phyloP scores from a whole-genome alignment of 2,888 invertebrate genomes.

The Agonum fuliginosum region DNA sequence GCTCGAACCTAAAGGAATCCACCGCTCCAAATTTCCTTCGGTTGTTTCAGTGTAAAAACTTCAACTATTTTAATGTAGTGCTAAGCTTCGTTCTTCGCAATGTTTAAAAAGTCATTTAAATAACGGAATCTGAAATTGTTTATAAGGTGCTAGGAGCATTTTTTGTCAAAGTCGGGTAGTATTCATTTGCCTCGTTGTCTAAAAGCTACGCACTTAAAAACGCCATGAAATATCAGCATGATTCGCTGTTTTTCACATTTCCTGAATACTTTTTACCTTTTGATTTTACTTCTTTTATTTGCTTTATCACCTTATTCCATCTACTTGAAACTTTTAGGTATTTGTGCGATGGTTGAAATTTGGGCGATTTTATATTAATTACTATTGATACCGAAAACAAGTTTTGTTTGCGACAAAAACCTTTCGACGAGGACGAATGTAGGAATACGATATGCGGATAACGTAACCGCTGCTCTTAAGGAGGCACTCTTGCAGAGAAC shows the following conservation, averaged over 20 bases:
- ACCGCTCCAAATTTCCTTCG: not conserved
- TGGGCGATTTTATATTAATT: conserved; percentile 31
- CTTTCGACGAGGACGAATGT: too few relatives aligned
- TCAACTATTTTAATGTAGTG: conserved; percentile 43
- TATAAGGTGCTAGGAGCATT: conserved; percentile 27
- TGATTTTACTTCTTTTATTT: conserved; percentile 36
- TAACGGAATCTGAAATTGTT: conserved; percentile 54
- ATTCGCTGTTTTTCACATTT: conserved; percentile 49
- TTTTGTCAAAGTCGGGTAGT: conserved; percentile 45
- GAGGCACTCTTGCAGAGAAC: not conserved
- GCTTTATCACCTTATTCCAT: conserved; percentile 43
- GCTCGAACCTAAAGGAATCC: not conserved
- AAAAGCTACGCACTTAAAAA: conserved; percentile 35
- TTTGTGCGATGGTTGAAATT: conserved; percentile 35
- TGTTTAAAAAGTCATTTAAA: conserved; percentile 55
- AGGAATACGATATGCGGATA: too few relatives aligned
- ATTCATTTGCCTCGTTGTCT: conserved; percentile 39
- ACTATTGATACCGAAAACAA: conserved; percentile 42
- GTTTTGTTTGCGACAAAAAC: conserved; percentile 39
- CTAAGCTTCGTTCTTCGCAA: conserved; percentile 23
- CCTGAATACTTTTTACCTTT: conserved; percentile 32
- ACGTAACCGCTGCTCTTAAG: too few relatives aligned
- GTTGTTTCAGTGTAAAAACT: conserved; percentile 38
- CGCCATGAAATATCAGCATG: conserved; percentile 50
- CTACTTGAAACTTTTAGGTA: conserved; percentile 35